These are phyloP conservation scores for Epinephelus malabaricus DNA, from an alignment of 2,797 vertebrate genomes.

Conservation along the genomic window DNA sequence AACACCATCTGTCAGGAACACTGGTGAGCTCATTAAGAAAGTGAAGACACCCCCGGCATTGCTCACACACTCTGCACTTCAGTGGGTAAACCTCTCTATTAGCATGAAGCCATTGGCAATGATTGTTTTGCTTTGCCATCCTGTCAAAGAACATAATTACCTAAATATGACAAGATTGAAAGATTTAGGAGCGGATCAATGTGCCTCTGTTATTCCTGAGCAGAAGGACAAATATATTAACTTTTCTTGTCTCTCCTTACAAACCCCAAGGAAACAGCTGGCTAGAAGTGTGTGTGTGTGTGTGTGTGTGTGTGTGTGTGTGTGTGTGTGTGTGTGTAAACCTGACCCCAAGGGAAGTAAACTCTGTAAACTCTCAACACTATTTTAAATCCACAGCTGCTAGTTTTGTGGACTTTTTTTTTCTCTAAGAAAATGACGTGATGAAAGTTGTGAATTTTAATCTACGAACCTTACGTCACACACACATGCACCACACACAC, in stretches of 20 bases:
- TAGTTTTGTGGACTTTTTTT: constrained; percentile 15
- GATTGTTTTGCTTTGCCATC: constrained; percentile 43
- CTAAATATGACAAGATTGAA: constrained; percentile 45
- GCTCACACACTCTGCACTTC: constrained; percentile 46
- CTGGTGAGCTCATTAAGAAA: constrained; percentile 66
- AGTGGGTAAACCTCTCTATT: constrained; percentile 54
- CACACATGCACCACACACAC: background rate
- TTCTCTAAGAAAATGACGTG: constrained; percentile 3
- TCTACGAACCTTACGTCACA: too few relatives aligned
- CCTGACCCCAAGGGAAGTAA: constrained; percentile 31
- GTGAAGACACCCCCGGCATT: constrained; percentile 53
- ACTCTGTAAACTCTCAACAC: constrained; percentile 21
- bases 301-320: constrained; percentile 1
- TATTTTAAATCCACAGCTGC: constrained; percentile 48
- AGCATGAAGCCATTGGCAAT: constrained; percentile 40
- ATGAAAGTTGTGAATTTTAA: background rate
- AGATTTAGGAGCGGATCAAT: constrained; percentile 28
- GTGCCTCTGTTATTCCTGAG: constrained; percentile 6
- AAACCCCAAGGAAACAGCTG: constrained; percentile 52
- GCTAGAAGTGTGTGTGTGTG: background rate
- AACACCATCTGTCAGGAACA: constrained; percentile 78
- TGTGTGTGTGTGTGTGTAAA: constrained; percentile 11
- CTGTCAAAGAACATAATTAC: constrained; percentile 51
- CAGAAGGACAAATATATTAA: constrained; percentile 17
- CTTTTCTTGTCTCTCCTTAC: constrained; percentile 30